Base-by-base conservation (phyloP, 2,113 vertebrate species). In the Ptyas mucosa region DNA sequence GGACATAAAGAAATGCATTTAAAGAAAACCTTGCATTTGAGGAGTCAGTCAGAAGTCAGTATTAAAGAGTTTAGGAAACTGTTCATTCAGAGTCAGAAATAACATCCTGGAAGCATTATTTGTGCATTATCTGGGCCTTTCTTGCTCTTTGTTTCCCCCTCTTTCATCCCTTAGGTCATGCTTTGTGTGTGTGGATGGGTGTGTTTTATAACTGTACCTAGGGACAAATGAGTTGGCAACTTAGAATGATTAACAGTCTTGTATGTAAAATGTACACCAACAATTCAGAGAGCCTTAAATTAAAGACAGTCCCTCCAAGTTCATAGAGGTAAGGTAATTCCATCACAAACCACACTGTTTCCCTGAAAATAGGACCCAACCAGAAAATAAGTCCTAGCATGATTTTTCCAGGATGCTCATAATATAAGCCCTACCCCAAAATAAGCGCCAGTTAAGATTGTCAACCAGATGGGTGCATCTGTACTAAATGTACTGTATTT, bases 221-320 rank as follows among this genome's bases (percentile, higher is more conserved):
- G 97, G 97, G 97, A 97, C 92, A 93, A 90, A 87, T 0, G 94
- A 69, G 54, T 90, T 96, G 95, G 96, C 93, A 97, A 96, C 96
- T 95, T 85, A 93, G 96, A 96, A 94, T 93, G 69, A 91, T 90
- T 90, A 95, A 93, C 88, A 90, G 54, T 96, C 94, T 91, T 93
- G 89, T 51, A 89, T 26, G 86, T 89, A 90, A 93, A 91, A 93
- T 86, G 96, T 57, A 94, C 88, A 92, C 90, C 96, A 96, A 94
- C 95, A 95, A 91, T 88, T 53, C 94, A 89, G 1, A 23, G 58
- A 18, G 58, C 95, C 0, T 20, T 34, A 89, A 88, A 91, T 29
- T 88, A 64, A 15, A 87, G 10, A 0, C 11, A 88, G 89, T 49
- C 53, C 29, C 88, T 91, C 75, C 91, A 90, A 11, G 85, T 88